Evolutionary conservation across 1,140 invertebrate genomes (phyloP).

Genomic region (Caerostris darwini): DNA sequence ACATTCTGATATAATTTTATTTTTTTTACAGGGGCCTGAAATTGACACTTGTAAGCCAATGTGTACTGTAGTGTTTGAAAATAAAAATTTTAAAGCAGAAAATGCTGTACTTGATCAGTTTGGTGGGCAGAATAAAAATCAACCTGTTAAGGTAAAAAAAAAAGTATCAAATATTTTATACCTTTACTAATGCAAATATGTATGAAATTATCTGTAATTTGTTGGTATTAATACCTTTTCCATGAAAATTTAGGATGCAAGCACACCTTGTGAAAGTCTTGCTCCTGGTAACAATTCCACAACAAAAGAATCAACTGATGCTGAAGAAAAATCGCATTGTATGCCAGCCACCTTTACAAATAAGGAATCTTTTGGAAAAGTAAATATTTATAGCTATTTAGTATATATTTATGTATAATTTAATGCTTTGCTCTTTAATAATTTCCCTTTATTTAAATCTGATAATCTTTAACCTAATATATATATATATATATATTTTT

Average conservation of each 20-base stretch:
- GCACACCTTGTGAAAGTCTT: conserved; percentile 39
- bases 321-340: conserved; percentile 67
- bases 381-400: neutral
- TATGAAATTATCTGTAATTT: too few relatives aligned
- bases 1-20: neutral
- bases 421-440: neutral
- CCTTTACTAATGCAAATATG: neutral
- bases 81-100: conserved; percentile 88
- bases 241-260: conserved; percentile 24
- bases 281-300: conserved; percentile 37
- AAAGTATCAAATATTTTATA: neutral
- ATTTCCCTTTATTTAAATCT: neutral
- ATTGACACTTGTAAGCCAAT: conserved; percentile 84
- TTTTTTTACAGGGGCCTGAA: conserved; percentile 63
- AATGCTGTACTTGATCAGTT: conserved; percentile 79
- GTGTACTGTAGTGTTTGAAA: conserved; percentile 95
- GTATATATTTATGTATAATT: neutral
- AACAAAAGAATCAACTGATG: conserved; percentile 51
- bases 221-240: too few relatives aligned
- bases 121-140: conserved; percentile 65
- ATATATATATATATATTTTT: too few relatives aligned
- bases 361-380: conserved; percentile 76
- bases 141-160: conserved; percentile 82
- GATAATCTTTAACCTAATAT: conserved; percentile 78
- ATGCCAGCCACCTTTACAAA: conserved; percentile 55